phyloP scores from a whole-genome alignment of 2,888 invertebrate genomes.

The Cistogaster globosa region DNA sequence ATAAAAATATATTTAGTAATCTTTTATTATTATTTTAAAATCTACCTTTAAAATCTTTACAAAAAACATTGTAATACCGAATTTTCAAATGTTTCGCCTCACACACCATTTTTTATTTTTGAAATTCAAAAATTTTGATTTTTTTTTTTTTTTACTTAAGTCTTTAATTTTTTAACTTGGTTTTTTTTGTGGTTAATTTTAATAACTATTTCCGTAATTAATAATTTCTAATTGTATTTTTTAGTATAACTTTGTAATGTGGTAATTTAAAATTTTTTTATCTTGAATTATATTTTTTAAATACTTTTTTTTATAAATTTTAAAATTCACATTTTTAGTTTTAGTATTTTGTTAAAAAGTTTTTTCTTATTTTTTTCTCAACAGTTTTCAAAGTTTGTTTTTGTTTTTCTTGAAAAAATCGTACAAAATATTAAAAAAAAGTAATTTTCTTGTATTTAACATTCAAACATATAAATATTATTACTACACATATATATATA shows the following conservation, averaged over 20 bases:
- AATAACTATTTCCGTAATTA: slow-evolving; percentile 60
- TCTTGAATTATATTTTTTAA: slow-evolving; percentile 68
- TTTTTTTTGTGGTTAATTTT: slow-evolving; percentile 68
- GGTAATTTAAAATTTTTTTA: slow-evolving; percentile 67
- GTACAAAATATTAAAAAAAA: slow-evolving; percentile 41
- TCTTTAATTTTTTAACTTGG: slow-evolving; percentile 64
- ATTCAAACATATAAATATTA: slow-evolving; percentile 28
- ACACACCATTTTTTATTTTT: slow-evolving; percentile 74
- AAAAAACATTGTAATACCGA: slow-evolving; percentile 82
- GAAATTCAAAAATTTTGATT: slow-evolving; percentile 63
- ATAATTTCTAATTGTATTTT: slow-evolving; percentile 66
- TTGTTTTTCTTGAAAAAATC: slow-evolving; percentile 66
- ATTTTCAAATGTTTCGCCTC: slow-evolving; percentile 84
- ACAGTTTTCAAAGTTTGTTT: slow-evolving; percentile 59
- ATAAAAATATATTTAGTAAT: slow-evolving; percentile 69
- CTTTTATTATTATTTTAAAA: slow-evolving; percentile 70
- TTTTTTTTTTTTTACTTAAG: slow-evolving; percentile 51
- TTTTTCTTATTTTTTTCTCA: slow-evolving; percentile 24
- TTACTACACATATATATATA: slow-evolving; percentile 31
- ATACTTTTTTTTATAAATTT: slow-evolving; percentile 47
- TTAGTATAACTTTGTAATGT: slow-evolving; percentile 71
- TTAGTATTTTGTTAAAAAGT: slow-evolving; percentile 77
- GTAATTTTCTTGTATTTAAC: slow-evolving; percentile 54
- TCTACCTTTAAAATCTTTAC: slow-evolving; percentile 59
- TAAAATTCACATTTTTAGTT: slow-evolving; percentile 27